Evolutionary conservation across 2,888 invertebrate species (phyloP), one percentile per base, ranked within the genome.

Genomic region (Epinotia brunnichana): DNA sequence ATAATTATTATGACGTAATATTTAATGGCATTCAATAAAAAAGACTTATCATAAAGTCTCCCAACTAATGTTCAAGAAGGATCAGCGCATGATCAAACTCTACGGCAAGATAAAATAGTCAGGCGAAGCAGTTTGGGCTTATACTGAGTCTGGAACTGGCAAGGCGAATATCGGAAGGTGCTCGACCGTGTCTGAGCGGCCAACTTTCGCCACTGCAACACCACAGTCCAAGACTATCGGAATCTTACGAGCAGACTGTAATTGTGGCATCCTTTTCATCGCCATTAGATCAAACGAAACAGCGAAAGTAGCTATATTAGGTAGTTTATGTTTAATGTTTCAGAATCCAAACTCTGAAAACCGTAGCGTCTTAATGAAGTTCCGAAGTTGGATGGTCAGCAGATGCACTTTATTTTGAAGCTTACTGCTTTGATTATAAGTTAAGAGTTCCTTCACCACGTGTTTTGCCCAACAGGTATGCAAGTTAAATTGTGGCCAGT

Each of bases 311-410:
- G 19, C 48, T 21, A 41, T 60, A 51, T 62, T 51, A 39, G 19
- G 39, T 51, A 59, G 64, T 60, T 70, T 39, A 63, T 48, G 60
- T 71, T 48, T 19, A 59, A 73, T 59, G 57, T 63, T 56, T 68
- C 62, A 62, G 68, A 62, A 62, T 72, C 39, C 51, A 35, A 68
- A 62, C 24, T 62, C 68, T 62, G 79, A 82, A 85, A 88, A 87
- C 87, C 86, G 85, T 86, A 85, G 85, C 86, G 86, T 87, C 89
- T 87, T 91, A 90, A 91, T 91, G 89, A 91, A 91, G 84, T 90
- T 90, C 82, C 80, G 79, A 87, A 90, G 83, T 88, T 84, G 78
- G 77, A 41, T 56, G 39, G 60, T 76, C 74, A 69, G 61, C 80
- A 77, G 76, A 77, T 75, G 69, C 82, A 76, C 76, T 76, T 78